Conservation (phyloP, 2,113 vertebrate species). For the Gallinago undulata region DNA sequence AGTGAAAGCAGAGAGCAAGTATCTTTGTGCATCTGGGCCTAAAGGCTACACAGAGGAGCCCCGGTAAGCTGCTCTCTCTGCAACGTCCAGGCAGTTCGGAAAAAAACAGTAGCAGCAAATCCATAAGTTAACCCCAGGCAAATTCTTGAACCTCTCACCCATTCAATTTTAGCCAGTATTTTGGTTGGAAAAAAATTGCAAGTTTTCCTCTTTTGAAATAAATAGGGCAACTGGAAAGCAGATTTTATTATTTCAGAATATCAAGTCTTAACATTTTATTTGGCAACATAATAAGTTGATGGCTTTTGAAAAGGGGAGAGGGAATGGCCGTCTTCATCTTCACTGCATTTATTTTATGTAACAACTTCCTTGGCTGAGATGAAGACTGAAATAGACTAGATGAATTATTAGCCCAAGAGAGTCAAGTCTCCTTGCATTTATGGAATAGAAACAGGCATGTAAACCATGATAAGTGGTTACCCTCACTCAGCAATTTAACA, state of each 20-base stretch:
- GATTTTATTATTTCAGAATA: constrained; percentile 32
- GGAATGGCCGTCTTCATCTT: constrained; percentile 49
- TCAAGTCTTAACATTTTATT: constrained; percentile 37
- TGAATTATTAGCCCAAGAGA: constrained; percentile 28
- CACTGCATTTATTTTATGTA: constrained; percentile 44
- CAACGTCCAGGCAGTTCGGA: background rate
- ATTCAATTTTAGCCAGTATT: background rate
- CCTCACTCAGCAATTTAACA: background rate
- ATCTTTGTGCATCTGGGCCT: background rate
- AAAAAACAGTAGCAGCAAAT: background rate
- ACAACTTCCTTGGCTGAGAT: constrained; percentile 46
- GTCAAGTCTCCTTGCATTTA: background rate
- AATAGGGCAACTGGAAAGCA: background rate
- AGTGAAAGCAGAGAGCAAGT: background rate
- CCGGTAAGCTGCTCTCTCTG: background rate
- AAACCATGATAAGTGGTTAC: constrained; percentile 24
- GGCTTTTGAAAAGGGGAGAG: constrained; percentile 14
- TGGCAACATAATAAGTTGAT: background rate
- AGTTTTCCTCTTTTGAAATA: background rate
- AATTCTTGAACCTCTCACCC: background rate
- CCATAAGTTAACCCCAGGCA: background rate
- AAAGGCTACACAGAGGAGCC: background rate
- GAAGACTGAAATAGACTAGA: constrained; percentile 41
- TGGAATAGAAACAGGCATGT: background rate
- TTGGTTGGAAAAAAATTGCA: background rate